Evolutionary conservation across 2,888 invertebrate species (phyloP), one percentile per base, ranked within the genome.

Genomic region (Ethmia dodecea): DNA sequence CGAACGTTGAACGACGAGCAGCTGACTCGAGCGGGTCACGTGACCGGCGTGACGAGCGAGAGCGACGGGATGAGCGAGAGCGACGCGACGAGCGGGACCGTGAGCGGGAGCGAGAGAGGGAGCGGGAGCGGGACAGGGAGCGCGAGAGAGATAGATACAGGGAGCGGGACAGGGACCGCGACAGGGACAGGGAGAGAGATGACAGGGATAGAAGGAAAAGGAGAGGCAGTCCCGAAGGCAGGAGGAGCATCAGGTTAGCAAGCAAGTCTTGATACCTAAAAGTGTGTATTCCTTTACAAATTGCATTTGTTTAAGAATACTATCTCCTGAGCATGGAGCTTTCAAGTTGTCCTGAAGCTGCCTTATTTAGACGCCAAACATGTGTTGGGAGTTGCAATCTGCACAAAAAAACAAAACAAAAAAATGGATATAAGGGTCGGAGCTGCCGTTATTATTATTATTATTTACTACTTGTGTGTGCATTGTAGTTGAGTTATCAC

Each of bases 1-100:
- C 96, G 5, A 94, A 94, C 81, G 88, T 86, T 0, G 86, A 83
- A 32, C 55, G 83, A 1, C 65, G 84, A 13, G 84, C 83, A 10
- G 86, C 84, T 1, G 86, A 83, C 42, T 80, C 83, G 0, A 86
- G 83, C 38, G 86, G 81, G 0, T 58, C 79, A 2, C 57, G 81
- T 0, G 81, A 81, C 28, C 55, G 77, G 0, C 77, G 75, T 15
- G 45, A 60, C 2, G 63, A 64, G 3, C 44, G 58, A 1, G 59
- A 60, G 0, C 47, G 66, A 2, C 66, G 64, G 2, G 18, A 47
- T 4, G 63, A 64, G 5, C 43, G 61, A 1, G 49, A 58, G 1
- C 43, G 61, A 0, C 66, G 68, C 2, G 50, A 61, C 3, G 71
- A 72, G 2, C 49, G 63, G 3, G 71, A 80, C 26, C 38, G 84